phyloP scores from a whole-genome alignment of 2,113 vertebrate species.

The Cyphomyrus discorhynchus region DNA sequence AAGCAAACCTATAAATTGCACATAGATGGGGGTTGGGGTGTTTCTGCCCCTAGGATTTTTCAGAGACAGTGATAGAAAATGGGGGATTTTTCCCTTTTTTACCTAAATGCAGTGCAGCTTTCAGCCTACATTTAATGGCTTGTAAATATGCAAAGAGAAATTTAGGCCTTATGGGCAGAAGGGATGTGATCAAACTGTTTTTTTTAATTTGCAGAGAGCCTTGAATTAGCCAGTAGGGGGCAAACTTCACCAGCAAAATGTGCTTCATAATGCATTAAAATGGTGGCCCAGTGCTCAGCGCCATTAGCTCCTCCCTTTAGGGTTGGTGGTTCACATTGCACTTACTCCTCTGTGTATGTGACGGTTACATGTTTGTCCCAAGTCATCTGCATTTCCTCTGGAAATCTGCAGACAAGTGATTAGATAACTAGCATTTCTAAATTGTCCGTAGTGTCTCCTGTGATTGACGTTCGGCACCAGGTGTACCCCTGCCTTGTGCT shows the following conservation, averaged over 20 bases:
- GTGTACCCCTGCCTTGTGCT: background rate
- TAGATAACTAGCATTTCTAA: background rate
- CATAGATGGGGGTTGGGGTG: background rate
- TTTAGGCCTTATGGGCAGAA: background rate
- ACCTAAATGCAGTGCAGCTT: background rate
- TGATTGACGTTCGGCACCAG: background rate
- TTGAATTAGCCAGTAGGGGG: background rate
- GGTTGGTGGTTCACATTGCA: background rate
- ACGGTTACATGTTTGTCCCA: background rate
- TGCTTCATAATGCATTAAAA: background rate
- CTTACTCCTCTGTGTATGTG: background rate
- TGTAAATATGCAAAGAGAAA: background rate
- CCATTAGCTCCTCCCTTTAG: background rate
- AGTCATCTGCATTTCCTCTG: background rate
- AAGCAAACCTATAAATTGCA: background rate
- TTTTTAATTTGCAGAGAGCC: background rate
- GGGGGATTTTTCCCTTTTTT: background rate
- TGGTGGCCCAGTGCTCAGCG: background rate
- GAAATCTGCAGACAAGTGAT: background rate
- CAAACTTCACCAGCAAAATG: background rate
- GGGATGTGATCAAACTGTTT: background rate
- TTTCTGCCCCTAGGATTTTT: background rate
- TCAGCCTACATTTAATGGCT: background rate
- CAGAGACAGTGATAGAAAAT: background rate
- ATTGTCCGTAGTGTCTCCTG: background rate